Evolutionary conservation across 2,797 vertebrate genomes (phyloP).

Genomic region (Ataeniobius toweri): DNA sequence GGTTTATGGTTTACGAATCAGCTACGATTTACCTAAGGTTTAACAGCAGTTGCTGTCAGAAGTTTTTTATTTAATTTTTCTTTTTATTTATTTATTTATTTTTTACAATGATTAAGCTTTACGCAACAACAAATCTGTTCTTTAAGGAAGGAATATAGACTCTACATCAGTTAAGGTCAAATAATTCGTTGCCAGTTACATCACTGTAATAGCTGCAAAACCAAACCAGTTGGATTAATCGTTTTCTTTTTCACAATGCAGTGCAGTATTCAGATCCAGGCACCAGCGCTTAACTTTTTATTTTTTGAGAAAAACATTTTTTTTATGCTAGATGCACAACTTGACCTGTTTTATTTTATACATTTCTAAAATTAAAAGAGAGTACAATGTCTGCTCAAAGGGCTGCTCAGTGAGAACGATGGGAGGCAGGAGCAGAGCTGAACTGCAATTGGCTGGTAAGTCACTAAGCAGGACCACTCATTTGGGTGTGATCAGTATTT

Average conservation of each 20-base stretch:
- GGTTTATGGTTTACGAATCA: too few relatives aligned
- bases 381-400: background rate
- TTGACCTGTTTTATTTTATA: background rate
- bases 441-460: constrained; percentile 40
- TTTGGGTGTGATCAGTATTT: constrained; percentile 67
- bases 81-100: background rate
- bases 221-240: too few relatives aligned
- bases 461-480: constrained; percentile 19
- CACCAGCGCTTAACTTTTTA: too few relatives aligned
- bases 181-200: background rate
- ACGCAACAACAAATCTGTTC: background rate
- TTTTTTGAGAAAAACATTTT: too few relatives aligned
- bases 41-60: too few relatives aligned
- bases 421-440: constrained; percentile 35
- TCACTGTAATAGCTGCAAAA: too few relatives aligned
- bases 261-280: too few relatives aligned
- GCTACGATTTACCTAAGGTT: too few relatives aligned
- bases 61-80: background rate
- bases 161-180: background rate
- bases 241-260: too few relatives aligned
- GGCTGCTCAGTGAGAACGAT: constrained; percentile 9
- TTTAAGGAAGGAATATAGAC: background rate
- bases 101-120: too few relatives aligned
- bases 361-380: background rate
- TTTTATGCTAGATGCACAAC: background rate